Base-by-base conservation (phyloP, 1,140 invertebrate genomes). In the Bombus picipes region DNA sequence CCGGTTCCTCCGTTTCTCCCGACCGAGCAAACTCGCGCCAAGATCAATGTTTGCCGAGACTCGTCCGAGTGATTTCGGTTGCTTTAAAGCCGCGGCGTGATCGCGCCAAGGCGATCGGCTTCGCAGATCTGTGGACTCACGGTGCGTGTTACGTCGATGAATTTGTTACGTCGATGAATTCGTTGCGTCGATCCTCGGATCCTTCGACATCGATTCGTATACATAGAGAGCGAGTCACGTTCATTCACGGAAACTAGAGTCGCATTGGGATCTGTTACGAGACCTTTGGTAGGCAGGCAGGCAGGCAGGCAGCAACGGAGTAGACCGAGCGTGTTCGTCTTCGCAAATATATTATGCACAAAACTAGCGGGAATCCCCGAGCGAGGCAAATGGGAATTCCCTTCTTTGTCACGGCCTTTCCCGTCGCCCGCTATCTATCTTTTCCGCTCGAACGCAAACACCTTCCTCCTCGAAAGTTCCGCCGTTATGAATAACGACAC, bases 401-500 rank as follows among this genome's bases (percentile, higher is more conserved):
- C 15, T 76, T 83, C 73, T 83, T 83, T 76, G 73, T 84, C 57
- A n/a, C 37, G 39, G 25, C 34, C 73, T 28, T 9, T 18, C n/a
- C 28, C 15, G n/a, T 18, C 15, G 57, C 1, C 34, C 43, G 73
- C 47, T 71, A 84, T 84, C 74, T 79, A 39, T 84, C 82, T 84
- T 79, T 59, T 62, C 76, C 75, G 53, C 82, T 79, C 82, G 82
- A 79, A 79, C 75, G 76, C 82, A 37, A 71, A 79, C 70, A 84
- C 41, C 82, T 71, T 84, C 65, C 66, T 34, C 75, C 65, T 22
- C 22, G 47, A 70, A 84, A 84, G 66, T 79, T 79, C 32, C 39
- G 5, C 22, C 76, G 41, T 79, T 84, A 62, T 59, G 75, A 79
- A 62, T 84, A 84, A 84, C 82, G 53, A 71, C 82, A 71, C 22